phyloP scores from a whole-genome alignment of 2,888 invertebrate genomes.

The Lobophora halterata region DNA sequence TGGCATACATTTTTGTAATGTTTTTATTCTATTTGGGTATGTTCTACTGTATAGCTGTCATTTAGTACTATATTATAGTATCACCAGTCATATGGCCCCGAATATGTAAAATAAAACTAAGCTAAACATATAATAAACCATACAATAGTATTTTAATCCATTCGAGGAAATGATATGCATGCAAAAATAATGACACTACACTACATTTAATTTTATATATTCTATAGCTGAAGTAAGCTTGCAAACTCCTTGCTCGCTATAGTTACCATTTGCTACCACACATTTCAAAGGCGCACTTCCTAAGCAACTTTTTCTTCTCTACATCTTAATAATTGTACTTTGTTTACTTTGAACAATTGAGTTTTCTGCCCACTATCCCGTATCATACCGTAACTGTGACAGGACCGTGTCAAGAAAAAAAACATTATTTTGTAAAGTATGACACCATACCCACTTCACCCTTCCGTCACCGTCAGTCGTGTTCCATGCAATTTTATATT shows the following conservation, averaged over 20 bases:
- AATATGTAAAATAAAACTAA: conserved; percentile 44
- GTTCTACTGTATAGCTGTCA: conserved; percentile 27
- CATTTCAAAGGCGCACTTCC: conserved; percentile 12
- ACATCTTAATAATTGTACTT: conserved; percentile 12
- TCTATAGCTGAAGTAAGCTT: conserved; percentile 5
- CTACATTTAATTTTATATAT: conserved; percentile 14
- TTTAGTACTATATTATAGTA: conserved; percentile 32
- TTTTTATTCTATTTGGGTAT: too few relatives aligned
- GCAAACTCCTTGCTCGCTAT: conserved; percentile 5
- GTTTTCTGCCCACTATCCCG: too few relatives aligned
- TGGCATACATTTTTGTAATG: conserved; percentile 11
- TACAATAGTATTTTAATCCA: conserved; percentile 36
- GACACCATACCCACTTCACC: too few relatives aligned
- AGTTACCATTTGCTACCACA: conserved; percentile 11
- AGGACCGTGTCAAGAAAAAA: too few relatives aligned
- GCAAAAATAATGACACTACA: conserved; percentile 22
- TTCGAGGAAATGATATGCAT: conserved; percentile 52
- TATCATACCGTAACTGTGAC: too few relatives aligned
- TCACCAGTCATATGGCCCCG: conserved; percentile 60
- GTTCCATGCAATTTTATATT: too few relatives aligned
- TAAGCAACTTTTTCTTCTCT: conserved; percentile 3
- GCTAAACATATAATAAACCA: conserved; percentile 18
- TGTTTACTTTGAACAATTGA: conserved; percentile 12
- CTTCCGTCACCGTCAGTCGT: too few relatives aligned
- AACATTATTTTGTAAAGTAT: too few relatives aligned